Evolutionary conservation across 2,797 vertebrate genomes (phyloP).

Genomic region (Enteromius unitaeniatus): DNA sequence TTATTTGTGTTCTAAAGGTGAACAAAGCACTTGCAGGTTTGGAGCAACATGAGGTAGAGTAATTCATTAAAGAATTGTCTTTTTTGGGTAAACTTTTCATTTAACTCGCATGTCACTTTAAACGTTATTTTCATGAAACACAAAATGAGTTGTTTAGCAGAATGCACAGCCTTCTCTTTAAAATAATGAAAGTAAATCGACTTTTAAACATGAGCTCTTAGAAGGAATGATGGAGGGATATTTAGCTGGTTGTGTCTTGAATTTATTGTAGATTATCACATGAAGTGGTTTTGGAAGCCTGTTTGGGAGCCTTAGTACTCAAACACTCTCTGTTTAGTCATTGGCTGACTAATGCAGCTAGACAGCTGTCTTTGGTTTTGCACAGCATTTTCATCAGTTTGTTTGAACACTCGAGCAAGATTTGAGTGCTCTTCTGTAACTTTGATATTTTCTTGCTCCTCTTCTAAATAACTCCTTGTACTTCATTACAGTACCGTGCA

Average conservation of each 20-base stretch:
- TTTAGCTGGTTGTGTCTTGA: neutral
- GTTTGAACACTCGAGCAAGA: neutral
- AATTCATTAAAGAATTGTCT: too few relatives aligned
- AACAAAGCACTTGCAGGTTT: neutral
- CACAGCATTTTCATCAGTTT: neutral
- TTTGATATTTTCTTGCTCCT: neutral
- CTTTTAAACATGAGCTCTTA: neutral
- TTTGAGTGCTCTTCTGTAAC: neutral
- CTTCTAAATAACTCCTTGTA: neutral
- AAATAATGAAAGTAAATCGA: neutral
- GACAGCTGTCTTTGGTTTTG: neutral
- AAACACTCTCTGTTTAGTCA: neutral
- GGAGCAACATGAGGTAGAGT: neutral
- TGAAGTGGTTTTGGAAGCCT: neutral
- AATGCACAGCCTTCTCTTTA: neutral
- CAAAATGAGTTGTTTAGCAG: neutral
- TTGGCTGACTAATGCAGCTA: neutral
- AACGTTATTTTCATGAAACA: neutral
- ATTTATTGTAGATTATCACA: neutral
- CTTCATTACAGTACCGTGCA: slow-evolving; percentile 8
- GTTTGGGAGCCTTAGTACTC: neutral
- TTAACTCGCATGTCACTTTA: neutral
- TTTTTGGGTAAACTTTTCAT: neutral
- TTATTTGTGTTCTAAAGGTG: neutral
- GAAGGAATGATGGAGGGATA: neutral